Conservation (phyloP, 1,140 invertebrate genomes). For the Tenebrio molitor region DNA sequence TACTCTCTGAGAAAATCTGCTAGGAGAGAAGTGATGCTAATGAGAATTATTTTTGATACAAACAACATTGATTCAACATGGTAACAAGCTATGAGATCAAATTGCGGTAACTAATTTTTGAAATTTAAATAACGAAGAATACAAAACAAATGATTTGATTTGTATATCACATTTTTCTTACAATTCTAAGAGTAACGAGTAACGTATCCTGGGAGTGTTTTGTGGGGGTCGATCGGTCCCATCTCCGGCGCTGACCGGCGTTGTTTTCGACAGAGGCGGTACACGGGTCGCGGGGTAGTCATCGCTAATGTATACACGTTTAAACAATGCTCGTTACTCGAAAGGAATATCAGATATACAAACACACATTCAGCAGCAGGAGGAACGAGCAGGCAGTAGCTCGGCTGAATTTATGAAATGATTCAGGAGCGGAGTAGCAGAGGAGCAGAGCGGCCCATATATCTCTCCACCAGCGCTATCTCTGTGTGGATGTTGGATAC, state of each 20-base stretch:
- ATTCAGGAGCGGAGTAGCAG: constrained; percentile 52
- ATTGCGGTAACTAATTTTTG: too few species aligned
- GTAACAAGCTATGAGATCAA: too few species aligned
- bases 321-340: constrained; percentile 51
- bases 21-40: too few species aligned
- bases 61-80: too few species aligned
- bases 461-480: constrained; percentile 52
- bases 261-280: constrained; percentile 10
- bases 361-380: constrained; percentile 41
- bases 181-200: too few species aligned
- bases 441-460: constrained; percentile 53
- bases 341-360: constrained; percentile 50
- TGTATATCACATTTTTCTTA: too few species aligned
- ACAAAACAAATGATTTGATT: too few species aligned
- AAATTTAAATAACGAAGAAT: too few species aligned
- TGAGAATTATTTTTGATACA: too few species aligned
- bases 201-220: too few species aligned
- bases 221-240: too few species aligned
- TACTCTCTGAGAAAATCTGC: too few species aligned
- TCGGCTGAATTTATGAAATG: constrained; percentile 56
- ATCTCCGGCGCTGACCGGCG: constrained; percentile 1
- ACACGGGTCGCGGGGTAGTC: constrained; percentile 8
- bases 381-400: constrained; percentile 39
- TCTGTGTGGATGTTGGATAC: constrained; percentile 50
- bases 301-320: constrained; percentile 46